Conservation (phyloP, 2,113 vertebrate species). For the Aldabrachelys gigantea region DNA sequence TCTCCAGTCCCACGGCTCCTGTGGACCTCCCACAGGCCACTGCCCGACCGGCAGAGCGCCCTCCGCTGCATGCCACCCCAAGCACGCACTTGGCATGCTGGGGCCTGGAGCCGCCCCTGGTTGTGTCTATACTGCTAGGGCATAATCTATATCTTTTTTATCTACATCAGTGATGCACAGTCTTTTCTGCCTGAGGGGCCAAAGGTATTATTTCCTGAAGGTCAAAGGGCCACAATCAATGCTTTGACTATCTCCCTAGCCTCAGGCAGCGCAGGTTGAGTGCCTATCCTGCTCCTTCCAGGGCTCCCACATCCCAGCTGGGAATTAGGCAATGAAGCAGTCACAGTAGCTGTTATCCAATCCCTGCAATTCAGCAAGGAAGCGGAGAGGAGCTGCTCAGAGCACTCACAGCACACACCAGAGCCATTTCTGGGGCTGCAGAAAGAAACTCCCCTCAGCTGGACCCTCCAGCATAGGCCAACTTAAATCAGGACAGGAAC, state of each 20-base stretch:
- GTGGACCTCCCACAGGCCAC: too few species aligned
- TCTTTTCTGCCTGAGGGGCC: conserved; percentile 10
- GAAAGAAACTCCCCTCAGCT: neutral
- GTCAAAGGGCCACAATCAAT: conserved; percentile 26
- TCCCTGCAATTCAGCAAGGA: neutral
- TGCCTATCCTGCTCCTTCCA: conserved; percentile 2
- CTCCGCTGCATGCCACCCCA: too few species aligned
- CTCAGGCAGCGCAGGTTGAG: neutral
- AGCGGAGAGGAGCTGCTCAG: neutral
- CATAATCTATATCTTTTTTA: conserved; percentile 50
- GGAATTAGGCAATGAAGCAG: neutral
- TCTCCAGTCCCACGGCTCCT: too few species aligned
- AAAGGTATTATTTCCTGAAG: conserved; percentile 40
- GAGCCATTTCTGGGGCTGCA: neutral
- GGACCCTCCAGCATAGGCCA: neutral
- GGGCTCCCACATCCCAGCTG: neutral
- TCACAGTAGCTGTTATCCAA: fast-evolving
- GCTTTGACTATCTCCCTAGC: conserved; percentile 37
- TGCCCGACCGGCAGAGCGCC: too few species aligned
- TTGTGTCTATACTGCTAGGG: neutral
- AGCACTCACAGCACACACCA: neutral
- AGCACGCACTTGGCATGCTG: too few species aligned
- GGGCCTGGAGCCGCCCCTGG: neutral
- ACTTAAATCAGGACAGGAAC: neutral
- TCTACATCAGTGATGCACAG: neutral